A percentile compares a stretch with the other conserved stretches of the same genome.
These are phyloP conservation scores for Podabrus alpinus DNA, from an alignment of 2,888 invertebrate genomes.

Conservation along the genomic window DNA sequence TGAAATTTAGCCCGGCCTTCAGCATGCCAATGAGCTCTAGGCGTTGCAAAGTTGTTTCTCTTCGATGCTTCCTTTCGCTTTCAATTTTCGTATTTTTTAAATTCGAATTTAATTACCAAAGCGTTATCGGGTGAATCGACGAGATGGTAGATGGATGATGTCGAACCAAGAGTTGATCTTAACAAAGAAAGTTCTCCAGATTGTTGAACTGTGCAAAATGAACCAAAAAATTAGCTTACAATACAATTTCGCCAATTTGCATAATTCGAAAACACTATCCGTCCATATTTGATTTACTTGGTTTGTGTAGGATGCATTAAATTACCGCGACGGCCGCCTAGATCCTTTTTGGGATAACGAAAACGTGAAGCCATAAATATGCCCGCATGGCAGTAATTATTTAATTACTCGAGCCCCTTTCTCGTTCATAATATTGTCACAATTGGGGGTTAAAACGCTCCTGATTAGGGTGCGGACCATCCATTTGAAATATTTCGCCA, in stretches of 20 bases:
- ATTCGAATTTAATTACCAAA: background rate
- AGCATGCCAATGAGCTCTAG: background rate
- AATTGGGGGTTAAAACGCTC: background rate
- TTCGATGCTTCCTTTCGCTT: background rate
- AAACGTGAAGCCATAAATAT: background rate
- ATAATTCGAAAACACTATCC: slow-evolving; percentile 1
- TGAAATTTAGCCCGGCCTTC: background rate
- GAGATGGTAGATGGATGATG: background rate
- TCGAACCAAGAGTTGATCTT: background rate
- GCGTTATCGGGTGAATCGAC: background rate
- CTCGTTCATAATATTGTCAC: background rate
- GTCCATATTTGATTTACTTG: slow-evolving; percentile 7
- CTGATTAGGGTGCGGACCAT: background rate
- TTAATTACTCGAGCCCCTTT: background rate
- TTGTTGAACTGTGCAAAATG: background rate
- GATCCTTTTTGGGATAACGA: background rate
- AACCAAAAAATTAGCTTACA: background rate
- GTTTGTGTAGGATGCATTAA: slow-evolving; percentile 7
- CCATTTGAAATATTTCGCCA: background rate
- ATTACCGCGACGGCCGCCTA: slow-evolving; percentile 4
- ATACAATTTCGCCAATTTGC: slow-evolving; percentile 1
- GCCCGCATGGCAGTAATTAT: background rate
- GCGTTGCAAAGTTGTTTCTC: background rate
- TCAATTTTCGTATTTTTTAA: background rate
- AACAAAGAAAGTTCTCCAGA: background rate